A percentile compares a stretch with the other conserved stretches of the same genome.
Conservation (phyloP, 1,140 invertebrate genomes). For the Drosophila serrata region DNA sequence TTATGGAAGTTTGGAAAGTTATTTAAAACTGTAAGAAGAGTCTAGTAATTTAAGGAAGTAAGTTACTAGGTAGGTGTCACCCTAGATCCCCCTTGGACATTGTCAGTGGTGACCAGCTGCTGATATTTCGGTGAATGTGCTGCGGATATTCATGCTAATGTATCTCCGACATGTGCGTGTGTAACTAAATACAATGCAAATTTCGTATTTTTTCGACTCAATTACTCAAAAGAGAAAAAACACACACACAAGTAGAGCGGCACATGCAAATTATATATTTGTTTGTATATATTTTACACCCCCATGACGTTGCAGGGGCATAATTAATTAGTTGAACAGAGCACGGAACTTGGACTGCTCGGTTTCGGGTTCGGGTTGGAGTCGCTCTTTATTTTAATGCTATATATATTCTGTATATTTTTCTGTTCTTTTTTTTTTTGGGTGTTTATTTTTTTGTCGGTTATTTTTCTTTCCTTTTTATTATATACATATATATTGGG, state of each 20-base stretch:
- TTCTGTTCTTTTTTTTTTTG: not conserved
- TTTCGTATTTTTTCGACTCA: slow-evolving; percentile 63
- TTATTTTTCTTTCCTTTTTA: not conserved
- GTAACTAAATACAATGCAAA: slow-evolving; percentile 83
- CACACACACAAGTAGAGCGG: slow-evolving; percentile 32
- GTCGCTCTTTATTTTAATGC: slow-evolving; percentile 26
- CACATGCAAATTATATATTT: slow-evolving; percentile 57
- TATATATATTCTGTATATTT: not conserved
- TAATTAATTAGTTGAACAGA: slow-evolving; percentile 79
- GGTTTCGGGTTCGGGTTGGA: slow-evolving; percentile 20
- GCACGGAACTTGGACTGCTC: slow-evolving; percentile 51
- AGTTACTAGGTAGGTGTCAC: not conserved
- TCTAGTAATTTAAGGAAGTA: not conserved
- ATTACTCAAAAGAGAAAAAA: slow-evolving; percentile 66
- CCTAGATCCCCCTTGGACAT: not conserved
- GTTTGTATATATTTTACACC: slow-evolving; percentile 64
- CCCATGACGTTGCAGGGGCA: slow-evolving; percentile 81
- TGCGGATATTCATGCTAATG: slow-evolving; percentile 40
- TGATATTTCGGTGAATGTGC: slow-evolving; percentile 6
- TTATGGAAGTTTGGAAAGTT: not conserved
- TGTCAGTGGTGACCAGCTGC: slow-evolving; percentile 2
- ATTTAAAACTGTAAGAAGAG: not conserved
- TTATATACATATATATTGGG: slow-evolving; percentile 1
- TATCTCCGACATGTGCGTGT: slow-evolving; percentile 64
- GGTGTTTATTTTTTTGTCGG: not conserved